Base-by-base conservation (phyloP, 1,140 invertebrate species). In the Dolichoris vasculosae region DNA sequence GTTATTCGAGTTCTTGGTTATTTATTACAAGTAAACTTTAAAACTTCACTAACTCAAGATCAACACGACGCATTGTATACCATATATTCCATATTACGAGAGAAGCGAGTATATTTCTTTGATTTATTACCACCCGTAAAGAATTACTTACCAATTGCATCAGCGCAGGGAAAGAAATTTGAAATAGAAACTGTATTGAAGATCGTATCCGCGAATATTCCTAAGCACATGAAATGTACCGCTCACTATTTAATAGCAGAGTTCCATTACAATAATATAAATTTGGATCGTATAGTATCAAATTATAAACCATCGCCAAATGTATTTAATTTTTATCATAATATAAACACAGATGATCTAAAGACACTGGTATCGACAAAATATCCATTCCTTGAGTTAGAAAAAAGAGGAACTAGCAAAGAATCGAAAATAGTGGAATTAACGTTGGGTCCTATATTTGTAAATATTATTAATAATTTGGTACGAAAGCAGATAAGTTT, bases 41-140 rank as follows among this genome's bases (percentile, higher is more conserved):
- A 38, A 13, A 17, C 13, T 23, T 4, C 38, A 8, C 26, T 79
- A 4, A 79, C 4, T 43, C 55, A 64, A 40, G 77, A 79, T 11
- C 77, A 79, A 43, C 40, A 40, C 23, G 30, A 35, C n/a, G 51
- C 77, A 35, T 30, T 79, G 35, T 11, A 40, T 20, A 35, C n/a
- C 55, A 64, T 80, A 26, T 46, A 67, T 35, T 20, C 26, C 17
- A 17, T 46, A 15, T 2, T 79, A 0, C 23, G 55, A 40, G 59
- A 80, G 43, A 67, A 80, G 38, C 38, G 78, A 43, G 40, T 80
- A n/a, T 64, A 67, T 30, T 67, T 80, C 7, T 67, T 80, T 46
- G 78, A 80, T n/a, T 64, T 80, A 46, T 1, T 80, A 11, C 38
- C 59, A 3, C 59, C 78, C 3, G 0, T 80, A 30, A 80, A 64